Conservation (phyloP, 2,797 vertebrate species). For the Anas acuta region DNA sequence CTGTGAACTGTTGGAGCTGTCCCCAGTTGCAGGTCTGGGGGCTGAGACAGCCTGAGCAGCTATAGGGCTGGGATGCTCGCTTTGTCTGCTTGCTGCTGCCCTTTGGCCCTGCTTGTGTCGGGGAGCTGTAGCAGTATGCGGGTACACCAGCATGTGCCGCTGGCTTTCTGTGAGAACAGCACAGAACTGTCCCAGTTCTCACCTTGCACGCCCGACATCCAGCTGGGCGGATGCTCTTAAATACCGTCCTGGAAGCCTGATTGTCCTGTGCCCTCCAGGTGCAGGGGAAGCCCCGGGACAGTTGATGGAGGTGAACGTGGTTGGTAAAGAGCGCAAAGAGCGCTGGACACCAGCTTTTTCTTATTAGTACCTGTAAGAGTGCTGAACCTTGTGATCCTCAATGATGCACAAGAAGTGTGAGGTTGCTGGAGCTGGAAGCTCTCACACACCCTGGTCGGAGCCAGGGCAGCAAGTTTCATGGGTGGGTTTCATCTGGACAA, state of each 20-base stretch:
- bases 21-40: neutral
- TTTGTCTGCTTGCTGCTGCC: neutral
- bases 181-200: neutral
- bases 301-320: neutral
- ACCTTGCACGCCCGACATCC: no score
- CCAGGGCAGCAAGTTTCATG: no score
- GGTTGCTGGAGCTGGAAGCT: neutral
- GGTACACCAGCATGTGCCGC: neutral
- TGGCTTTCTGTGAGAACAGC: neutral
- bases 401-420: neutral
- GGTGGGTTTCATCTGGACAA: neutral
- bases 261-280: neutral
- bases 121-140: neutral
- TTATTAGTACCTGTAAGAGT: neutral
- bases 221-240: neutral
- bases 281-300: neutral
- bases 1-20: no score
- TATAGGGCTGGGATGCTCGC: neutral
- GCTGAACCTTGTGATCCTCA: neutral
- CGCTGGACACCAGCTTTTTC: neutral
- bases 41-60: neutral
- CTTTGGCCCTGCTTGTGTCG: neutral
- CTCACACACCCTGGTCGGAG: neutral
- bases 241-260: neutral
- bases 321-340: neutral